phyloP scores from a whole-genome alignment of 2,888 invertebrate species.

The Cinara cedri region DNA sequence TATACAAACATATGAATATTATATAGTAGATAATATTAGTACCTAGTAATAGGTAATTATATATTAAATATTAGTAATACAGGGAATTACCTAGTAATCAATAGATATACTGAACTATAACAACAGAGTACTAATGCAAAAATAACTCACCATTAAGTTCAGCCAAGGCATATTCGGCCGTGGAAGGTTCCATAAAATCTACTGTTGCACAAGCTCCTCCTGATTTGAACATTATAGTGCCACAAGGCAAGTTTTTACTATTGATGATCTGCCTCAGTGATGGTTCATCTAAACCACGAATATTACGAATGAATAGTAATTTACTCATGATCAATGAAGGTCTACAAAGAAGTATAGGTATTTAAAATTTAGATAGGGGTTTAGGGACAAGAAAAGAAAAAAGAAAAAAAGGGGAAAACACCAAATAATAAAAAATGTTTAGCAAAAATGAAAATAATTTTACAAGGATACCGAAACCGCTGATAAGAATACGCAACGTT shows the following conservation, averaged over 20 bases:
- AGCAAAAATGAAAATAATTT: slow-evolving; percentile 20
- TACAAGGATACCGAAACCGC: slow-evolving; percentile 50
- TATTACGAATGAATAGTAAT: slow-evolving; percentile 44
- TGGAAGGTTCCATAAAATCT: slow-evolving; percentile 50
- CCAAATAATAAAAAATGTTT: not conserved
- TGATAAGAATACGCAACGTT: slow-evolving; percentile 54
- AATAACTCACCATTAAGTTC: slow-evolving; percentile 39
- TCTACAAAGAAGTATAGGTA: not conserved
- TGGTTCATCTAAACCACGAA: slow-evolving; percentile 47
- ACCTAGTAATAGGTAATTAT: too few relatives aligned
- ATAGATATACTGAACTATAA: too few relatives aligned
- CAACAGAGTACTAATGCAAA: not conserved
- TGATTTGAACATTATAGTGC: slow-evolving; percentile 51
- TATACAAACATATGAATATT: too few relatives aligned
- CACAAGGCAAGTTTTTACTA: slow-evolving; percentile 49
- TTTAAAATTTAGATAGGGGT: not conserved
- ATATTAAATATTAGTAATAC: too few relatives aligned
- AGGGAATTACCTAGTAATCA: too few relatives aligned
- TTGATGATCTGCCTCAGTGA: slow-evolving; percentile 43
- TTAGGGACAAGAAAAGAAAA: slow-evolving; percentile 2
- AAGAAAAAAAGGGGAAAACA: slow-evolving; percentile 16
- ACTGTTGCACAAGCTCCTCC: slow-evolving; percentile 53
- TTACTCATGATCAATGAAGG: slow-evolving; percentile 36
- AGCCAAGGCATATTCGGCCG: slow-evolving; percentile 41
- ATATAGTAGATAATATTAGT: too few relatives aligned